A percentile compares a stretch with the other conserved stretches of the same genome.
Evolutionary conservation across 2,113 vertebrate genomes (phyloP).

Genomic region (Amphilophus citrinellus): DNA sequence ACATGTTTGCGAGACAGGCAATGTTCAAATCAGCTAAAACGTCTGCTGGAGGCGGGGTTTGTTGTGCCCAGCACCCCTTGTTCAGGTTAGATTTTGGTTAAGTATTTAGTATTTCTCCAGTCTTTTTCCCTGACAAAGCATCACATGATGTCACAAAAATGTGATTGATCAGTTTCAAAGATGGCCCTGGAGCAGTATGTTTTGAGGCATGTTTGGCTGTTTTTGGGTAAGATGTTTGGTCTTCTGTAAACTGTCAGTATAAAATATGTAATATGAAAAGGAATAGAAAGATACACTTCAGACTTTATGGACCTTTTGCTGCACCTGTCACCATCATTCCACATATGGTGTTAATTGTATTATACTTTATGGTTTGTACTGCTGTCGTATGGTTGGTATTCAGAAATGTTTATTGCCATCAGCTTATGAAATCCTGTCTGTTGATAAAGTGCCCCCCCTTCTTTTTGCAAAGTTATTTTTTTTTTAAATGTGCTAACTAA

Average conservation of each 20-base stretch:
- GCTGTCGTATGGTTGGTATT: too few relatives aligned
- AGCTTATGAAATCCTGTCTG: too few relatives aligned
- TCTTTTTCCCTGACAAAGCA: neutral
- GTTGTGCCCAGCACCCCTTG: too few relatives aligned
- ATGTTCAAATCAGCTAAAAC: too few relatives aligned
- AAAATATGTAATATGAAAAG: neutral
- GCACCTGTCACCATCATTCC: neutral
- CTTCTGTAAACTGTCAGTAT: neutral
- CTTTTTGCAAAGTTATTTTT: too few relatives aligned
- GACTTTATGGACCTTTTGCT: neutral
- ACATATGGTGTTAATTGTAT: too few relatives aligned
- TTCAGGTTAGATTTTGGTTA: neutral
- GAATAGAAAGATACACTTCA: neutral
- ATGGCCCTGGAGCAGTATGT: neutral
- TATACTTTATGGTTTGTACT: too few relatives aligned
- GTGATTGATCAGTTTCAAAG: neutral
- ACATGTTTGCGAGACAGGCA: too few relatives aligned
- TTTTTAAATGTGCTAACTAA: too few relatives aligned
- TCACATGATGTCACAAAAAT: neutral
- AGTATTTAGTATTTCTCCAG: neutral
- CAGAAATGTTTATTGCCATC: too few relatives aligned
- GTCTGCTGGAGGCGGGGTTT: too few relatives aligned
- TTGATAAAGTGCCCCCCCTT: too few relatives aligned
- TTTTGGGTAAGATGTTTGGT: neutral
- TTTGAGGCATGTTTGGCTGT: neutral